Evolutionary conservation across 2,797 vertebrate species (phyloP).

Genomic region (Thunnus albacares): DNA sequence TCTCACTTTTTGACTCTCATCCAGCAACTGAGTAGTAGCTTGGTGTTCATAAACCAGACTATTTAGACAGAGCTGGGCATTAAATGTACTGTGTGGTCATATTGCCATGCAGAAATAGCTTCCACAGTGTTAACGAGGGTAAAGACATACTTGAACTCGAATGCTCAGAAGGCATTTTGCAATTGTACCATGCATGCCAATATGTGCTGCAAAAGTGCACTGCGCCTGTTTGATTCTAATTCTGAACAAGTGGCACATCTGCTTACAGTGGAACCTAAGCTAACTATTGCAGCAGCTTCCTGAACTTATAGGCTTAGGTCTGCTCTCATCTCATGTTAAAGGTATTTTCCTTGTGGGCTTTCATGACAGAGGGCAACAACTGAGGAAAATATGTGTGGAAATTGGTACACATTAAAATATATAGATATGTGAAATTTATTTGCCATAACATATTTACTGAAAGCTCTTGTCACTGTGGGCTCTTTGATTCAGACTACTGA

Average conservation of each 20-base stretch:
- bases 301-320: constrained; percentile 14
- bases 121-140: neutral
- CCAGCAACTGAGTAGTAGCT: neutral
- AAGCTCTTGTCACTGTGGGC: neutral
- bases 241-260: constrained; percentile 2
- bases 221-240: neutral
- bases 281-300: constrained; percentile 10
- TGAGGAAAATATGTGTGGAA: constrained; percentile 3
- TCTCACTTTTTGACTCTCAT: neutral
- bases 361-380: constrained; percentile 5
- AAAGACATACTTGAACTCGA: neutral
- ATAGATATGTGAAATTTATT: neutral
- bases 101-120: constrained; percentile 4
- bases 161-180: constrained; percentile 1
- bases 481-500: neutral
- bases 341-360: neutral
- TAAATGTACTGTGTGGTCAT: neutral
- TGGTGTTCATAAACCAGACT: neutral
- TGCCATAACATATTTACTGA: constrained; percentile 7
- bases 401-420: neutral
- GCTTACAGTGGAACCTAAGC: neutral
- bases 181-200: constrained; percentile 5
- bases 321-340: constrained; percentile 19
- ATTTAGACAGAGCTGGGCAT: neutral
- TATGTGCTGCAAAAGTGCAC: constrained; percentile 16